phyloP scores from a whole-genome alignment of 2,113 vertebrate genomes.

The Tretioscincus oriximinensis region DNA sequence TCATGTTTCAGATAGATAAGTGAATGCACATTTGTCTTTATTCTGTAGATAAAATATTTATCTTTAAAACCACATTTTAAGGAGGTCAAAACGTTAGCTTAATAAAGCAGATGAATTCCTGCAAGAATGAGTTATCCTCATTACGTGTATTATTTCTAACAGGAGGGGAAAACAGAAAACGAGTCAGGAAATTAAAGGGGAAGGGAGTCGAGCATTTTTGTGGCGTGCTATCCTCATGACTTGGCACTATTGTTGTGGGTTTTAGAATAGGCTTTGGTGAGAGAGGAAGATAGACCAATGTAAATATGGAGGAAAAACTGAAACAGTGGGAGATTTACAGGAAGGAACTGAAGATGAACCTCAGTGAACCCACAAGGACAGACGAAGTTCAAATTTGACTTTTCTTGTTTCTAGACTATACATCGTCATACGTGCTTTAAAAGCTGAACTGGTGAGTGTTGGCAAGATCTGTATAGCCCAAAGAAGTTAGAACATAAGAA shows the following conservation, averaged over 20 bases:
- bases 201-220: constrained; percentile 51
- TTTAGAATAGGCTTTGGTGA: constrained; percentile 10
- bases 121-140: constrained; percentile 29
- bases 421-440: fast-evolving
- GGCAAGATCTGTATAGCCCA: too few relatives aligned
- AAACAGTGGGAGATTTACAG: background rate
- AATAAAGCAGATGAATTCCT: background rate
- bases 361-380: background rate
- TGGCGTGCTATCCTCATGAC: constrained; percentile 27
- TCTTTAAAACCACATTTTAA: background rate
- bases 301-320: background rate
- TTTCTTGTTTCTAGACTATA: constrained; percentile 1
- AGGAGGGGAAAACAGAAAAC: constrained; percentile 6
- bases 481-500: too few relatives aligned
- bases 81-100: constrained; percentile 20
- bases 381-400: background rate
- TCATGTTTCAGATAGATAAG: background rate
- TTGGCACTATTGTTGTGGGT: constrained; percentile 35
- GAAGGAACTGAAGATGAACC: background rate
- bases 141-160: constrained; percentile 32
- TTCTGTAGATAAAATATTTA: background rate
- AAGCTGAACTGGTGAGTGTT: background rate
- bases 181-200: constrained; percentile 18
- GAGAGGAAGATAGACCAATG: constrained; percentile 1
- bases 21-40: constrained; percentile 10